Evolutionary conservation across 1,140 invertebrate species (phyloP).

Genomic region (Carposina sasakii): DNA sequence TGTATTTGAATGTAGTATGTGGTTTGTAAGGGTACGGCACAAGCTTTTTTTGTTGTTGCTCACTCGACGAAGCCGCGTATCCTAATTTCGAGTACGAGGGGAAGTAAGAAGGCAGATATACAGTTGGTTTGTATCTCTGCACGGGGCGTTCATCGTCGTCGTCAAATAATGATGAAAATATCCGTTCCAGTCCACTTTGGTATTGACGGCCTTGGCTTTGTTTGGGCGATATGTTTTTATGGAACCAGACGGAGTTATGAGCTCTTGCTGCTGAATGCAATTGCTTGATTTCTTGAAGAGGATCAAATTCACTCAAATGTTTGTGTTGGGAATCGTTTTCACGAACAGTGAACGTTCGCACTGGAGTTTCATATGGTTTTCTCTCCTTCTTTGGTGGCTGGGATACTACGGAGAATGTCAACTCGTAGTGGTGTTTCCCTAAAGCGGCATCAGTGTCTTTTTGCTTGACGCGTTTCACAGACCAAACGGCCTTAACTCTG

Average conservation of each 20-base stretch:
- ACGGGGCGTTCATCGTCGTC: slow-evolving; percentile 23
- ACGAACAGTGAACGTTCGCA: slow-evolving; percentile 65
- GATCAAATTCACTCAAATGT: no score
- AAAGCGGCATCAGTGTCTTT: slow-evolving; percentile 66
- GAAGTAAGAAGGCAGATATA: background rate
- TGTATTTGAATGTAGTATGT: slow-evolving; percentile 28
- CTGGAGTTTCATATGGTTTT: slow-evolving; percentile 56
- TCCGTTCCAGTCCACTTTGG: slow-evolving; percentile 43
- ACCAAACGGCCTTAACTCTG: slow-evolving; percentile 76
- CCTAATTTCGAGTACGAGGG: slow-evolving; percentile 41
- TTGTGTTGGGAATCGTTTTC: slow-evolving; percentile 38
- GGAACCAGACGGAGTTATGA: slow-evolving; percentile 55
- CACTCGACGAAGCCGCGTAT: slow-evolving; percentile 29
- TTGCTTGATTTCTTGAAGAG: slow-evolving; percentile 20
- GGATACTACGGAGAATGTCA: slow-evolving; percentile 77
- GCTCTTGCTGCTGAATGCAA: slow-evolving; percentile 19
- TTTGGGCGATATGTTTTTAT: slow-evolving; percentile 50
- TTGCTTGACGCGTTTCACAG: slow-evolving; percentile 76
- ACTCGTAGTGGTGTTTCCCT: slow-evolving; percentile 73
- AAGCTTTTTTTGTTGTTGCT: slow-evolving; percentile 38
- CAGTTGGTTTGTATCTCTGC: background rate
- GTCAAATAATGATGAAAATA: slow-evolving; percentile 57
- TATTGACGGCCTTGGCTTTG: slow-evolving; percentile 32
- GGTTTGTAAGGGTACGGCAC: slow-evolving; percentile 42
- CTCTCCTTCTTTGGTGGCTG: slow-evolving; percentile 49